These are phyloP conservation scores for Rhinogobio ventralis DNA, from an alignment of 2,797 vertebrate species.

Conservation along the genomic window DNA sequence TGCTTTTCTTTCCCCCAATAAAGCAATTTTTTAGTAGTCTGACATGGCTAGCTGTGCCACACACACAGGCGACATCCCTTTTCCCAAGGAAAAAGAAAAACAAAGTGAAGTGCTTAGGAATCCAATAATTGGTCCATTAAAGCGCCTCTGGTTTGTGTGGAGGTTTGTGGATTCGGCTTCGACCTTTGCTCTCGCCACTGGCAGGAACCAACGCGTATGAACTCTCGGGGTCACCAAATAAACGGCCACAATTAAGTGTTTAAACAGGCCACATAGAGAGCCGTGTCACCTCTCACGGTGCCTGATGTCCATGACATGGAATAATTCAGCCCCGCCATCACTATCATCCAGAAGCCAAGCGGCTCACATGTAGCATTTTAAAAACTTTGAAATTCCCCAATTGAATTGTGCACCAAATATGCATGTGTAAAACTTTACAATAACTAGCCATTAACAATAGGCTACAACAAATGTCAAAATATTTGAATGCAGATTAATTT, in stretches of 20 bases:
- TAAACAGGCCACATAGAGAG: slow-evolving; percentile 47
- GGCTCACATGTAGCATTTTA: background rate
- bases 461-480: no score
- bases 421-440: background rate
- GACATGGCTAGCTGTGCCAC: slow-evolving; percentile 8
- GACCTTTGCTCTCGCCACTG: slow-evolving; percentile 51
- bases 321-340: background rate
- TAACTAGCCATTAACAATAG: background rate
- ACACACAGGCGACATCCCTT: slow-evolving; percentile 32
- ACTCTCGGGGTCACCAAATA: slow-evolving; percentile 46
- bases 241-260: slow-evolving; percentile 42
- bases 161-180: slow-evolving; percentile 50
- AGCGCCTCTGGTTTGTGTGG: slow-evolving; percentile 49
- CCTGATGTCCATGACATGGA: background rate
- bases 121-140: slow-evolving; percentile 53
- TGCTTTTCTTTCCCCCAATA: slow-evolving; percentile 16
- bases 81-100: slow-evolving; percentile 47
- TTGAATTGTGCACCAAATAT: background rate
- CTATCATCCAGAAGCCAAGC: background rate
- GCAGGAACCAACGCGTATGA: slow-evolving; percentile 31
- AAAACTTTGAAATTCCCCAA: background rate
- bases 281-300: slow-evolving; percentile 21
- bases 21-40: background rate
- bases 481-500: background rate
- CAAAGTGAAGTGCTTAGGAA: slow-evolving; percentile 40